phyloP scores from a whole-genome alignment of 2,888 invertebrate species.

The Ichneumoninae sp. region DNA sequence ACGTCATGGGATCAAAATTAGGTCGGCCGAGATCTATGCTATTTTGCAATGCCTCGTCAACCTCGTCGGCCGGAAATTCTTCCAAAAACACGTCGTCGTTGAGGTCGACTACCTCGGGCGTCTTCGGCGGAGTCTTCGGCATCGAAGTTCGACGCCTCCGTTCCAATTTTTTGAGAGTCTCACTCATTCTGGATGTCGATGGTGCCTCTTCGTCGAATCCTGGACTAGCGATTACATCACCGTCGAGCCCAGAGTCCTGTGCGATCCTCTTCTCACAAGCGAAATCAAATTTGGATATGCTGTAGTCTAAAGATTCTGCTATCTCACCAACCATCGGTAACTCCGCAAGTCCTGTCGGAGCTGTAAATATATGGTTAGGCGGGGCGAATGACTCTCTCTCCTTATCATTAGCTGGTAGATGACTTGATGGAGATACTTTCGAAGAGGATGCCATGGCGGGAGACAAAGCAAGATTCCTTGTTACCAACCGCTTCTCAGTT shows the following conservation, averaged over 20 bases:
- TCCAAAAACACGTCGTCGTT: no score
- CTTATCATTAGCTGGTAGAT: not conserved
- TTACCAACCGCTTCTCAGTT: conserved; percentile 77
- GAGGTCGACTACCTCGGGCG: no score
- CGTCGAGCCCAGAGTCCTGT: conserved; percentile 6
- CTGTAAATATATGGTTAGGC: conserved; percentile 85
- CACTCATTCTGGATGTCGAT: conserved; percentile 14
- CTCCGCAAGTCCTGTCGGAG: conserved; percentile 81
- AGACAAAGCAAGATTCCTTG: conserved; percentile 62
- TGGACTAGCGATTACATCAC: conserved; percentile 19
- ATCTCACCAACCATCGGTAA: conserved; percentile 73
- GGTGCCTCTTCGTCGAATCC: conserved; percentile 16
- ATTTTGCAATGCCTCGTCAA: conserved; percentile 61
- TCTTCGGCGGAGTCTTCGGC: conserved; percentile 51
- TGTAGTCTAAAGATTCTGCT: not conserved
- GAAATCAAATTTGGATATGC: not conserved
- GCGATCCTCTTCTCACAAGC: conserved; percentile 72
- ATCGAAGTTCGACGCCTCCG: not conserved
- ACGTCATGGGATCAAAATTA: not conserved
- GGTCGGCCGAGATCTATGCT: conserved; percentile 65
- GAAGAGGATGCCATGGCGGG: no score
- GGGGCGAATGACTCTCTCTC: conserved; percentile 85
- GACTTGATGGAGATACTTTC: not conserved
- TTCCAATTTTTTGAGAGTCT: conserved; percentile 1
- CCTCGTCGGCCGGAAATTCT: not conserved